Evolutionary conservation across 2,888 invertebrate genomes (phyloP), one percentile per base, ranked within the genome.

Genomic region (Microchrysa polita): DNA sequence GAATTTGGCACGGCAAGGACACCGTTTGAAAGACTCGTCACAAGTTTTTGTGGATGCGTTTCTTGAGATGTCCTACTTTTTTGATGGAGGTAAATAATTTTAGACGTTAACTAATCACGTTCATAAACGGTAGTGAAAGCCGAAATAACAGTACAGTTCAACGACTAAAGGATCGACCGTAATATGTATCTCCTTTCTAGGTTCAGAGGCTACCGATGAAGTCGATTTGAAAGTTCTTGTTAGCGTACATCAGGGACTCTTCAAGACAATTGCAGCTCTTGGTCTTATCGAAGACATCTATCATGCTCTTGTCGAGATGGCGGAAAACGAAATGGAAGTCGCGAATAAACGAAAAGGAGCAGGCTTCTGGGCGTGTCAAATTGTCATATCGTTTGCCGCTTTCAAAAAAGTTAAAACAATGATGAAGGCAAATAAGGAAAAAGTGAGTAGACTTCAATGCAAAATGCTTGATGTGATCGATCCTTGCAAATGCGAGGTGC

Each of bases 291-390:
- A 83, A 20, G 80, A 80, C 22, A n/a, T 82, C 2, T 84, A 84
- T 73, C 76, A 79, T 9, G 77, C 78, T 20, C 77, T 84, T 5
- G 76, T 84, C 1, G 78, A 78, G n/a, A 74, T 83, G 42, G 76
- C 80, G 0, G 84, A 85, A 75, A 81, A 81, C 75, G 57, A 74
- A 1, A 78, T 79, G 67, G 79, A 77, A 5, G 74, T 76, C 14
- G 53, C 69, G 1, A 40, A 23, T 0, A 78, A 76, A 2, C 80
- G 84, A 0, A 72, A 75, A 14, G 82, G 83, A 1, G 81, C 83
- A 1, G 79, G 80, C n/a, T 84, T 83, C 76, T 84, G 85, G 85
- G 83, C 82, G 1, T 74, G 77, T 14, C 79, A 83, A 74, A 80
- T 84, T 72, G 74, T 80, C 0, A 44, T 79, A 1, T 82, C 83